Percentiles rank a stretch among this genome's conserved stretches.
phyloP scores from a whole-genome alignment of 2,888 invertebrate genomes.

The Chelonus formosanus region DNA sequence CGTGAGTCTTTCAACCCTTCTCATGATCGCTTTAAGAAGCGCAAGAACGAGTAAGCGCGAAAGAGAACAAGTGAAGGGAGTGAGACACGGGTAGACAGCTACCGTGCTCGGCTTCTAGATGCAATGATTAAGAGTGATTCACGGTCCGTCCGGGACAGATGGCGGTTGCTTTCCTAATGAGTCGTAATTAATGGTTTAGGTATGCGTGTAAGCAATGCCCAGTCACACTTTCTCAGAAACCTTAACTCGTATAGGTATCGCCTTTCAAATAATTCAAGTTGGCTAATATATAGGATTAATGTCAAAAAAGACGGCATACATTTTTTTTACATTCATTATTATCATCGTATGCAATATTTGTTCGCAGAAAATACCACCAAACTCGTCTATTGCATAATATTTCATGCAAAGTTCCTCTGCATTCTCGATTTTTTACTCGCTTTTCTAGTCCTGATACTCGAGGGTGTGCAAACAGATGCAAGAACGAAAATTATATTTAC shows the following conservation, averaged over 20 bases:
- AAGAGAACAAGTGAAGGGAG: constrained; percentile 15
- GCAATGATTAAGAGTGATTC: constrained; percentile 64
- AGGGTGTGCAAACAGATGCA: too few relatives aligned
- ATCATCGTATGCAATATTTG: too few relatives aligned
- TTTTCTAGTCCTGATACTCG: too few relatives aligned
- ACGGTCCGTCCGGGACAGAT: constrained; percentile 61
- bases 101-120: constrained; percentile 50
- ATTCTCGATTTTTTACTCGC: too few relatives aligned
- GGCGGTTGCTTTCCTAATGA: constrained; percentile 63
- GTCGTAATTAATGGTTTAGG: constrained; percentile 63
- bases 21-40: constrained; percentile 13
- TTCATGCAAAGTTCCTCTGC: too few relatives aligned
- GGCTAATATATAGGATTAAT: background rate
- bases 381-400: too few relatives aligned
- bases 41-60: constrained; percentile 23
- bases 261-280: constrained; percentile 3
- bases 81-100: constrained; percentile 31
- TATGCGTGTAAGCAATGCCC: constrained; percentile 53
- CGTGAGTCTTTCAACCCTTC: constrained; percentile 23
- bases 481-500: too few relatives aligned
- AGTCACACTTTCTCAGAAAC: constrained; percentile 43
- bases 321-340: too few relatives aligned
- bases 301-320: too few relatives aligned
- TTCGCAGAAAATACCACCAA: too few relatives aligned
- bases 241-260: constrained; percentile 38